Evolutionary conservation across 2,888 invertebrate genomes (phyloP), one percentile per base, ranked within the genome.

Genomic region (Eucriotettix oculatus): DNA sequence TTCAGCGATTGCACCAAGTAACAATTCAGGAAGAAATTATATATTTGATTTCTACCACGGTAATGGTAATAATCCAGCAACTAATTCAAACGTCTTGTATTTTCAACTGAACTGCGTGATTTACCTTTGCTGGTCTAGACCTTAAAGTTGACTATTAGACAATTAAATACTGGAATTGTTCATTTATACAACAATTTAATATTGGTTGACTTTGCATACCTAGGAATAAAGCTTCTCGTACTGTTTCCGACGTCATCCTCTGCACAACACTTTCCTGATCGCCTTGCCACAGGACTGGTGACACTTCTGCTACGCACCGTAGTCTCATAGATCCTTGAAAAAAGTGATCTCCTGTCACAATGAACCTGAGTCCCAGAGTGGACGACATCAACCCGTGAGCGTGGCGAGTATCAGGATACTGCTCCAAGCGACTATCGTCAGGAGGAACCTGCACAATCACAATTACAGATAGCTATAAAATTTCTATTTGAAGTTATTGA

Each of bases 291-390:
- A 81, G 70, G 1, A 80, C 76, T 14, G 82, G 81, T 16, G 79
- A 78, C 67, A 82, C 75, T 63, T 78, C 78, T 41, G 82, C 81
- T 59, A 81, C 74, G 68, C 82, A 83, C 67, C 81, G 79, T 56
- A 82, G 79, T 66, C 76, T 76, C 79, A 82, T 80, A 57, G 77
- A 78, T 58, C 82, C 82, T 9, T 77, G 78, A 59, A 75, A 73
- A 69, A 82, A 82, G 68, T 82, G 80, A n/a, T 76, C 73, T 57
- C 75, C 74, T 68, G 76, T 75, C 60, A 82, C 74, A 58, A 73
- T 75, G 69, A 81, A 75, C 63, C 76, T 74, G 52, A 83, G 73
- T 53, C 82, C 82, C 61, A 82, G 70, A n/a, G 77, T 77, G 54
- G 79, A 76, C 60, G 81, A 79, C 67, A 80, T 74, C 67, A 82